Base-by-base conservation (phyloP, 1,140 invertebrate species). In the Scaptomyza pallida region DNA sequence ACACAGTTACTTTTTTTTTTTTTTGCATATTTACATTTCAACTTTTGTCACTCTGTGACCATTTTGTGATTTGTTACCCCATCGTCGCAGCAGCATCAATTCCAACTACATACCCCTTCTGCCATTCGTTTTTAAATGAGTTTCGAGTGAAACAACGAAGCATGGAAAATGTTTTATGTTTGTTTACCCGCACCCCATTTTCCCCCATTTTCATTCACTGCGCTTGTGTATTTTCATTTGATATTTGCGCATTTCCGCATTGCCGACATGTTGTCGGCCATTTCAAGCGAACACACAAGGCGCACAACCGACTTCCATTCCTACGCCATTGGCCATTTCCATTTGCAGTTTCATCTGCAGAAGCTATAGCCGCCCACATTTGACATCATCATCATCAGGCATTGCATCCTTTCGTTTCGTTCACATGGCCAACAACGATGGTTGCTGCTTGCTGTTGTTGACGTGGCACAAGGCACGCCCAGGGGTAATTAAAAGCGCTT, bases 261-360 rank as follows among this genome's bases (percentile, higher is more conserved):
- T 88, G 82, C 82, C 75, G 74, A 86, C 82, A 86, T 88, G 77
- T 78, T 88, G 77, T 78, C 82, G 72, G 73, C 67, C 73, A 86
- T 86, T 85, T 55, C 45, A 78, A 88, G 59, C 73, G 45, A 21
- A 64, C 73, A 35, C 56, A 70, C 44, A 65, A 55, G 33, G 9
- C 23, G 12, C 40, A 26, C 26, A 30, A 8, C 45, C 40, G 37
- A 54, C 33, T 35, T 59, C 19, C 50, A 37, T 5, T 30, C 2
- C 40, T 44, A 16, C 35, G n/a, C 19, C 62, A 43, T 51, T 23
- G 15, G n/a, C 16, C 15, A 9, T 5, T 30, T 23, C 13, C 30
- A 33, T 75, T 48, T 62, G 48, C 56, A 55, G 15, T 37, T 57
- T 15, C 37, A 45, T 3, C n/a, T 37, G 44, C 26, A 30, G 26